phyloP scores from a whole-genome alignment of 1,140 invertebrate species.

The Aphelinus certus region DNA sequence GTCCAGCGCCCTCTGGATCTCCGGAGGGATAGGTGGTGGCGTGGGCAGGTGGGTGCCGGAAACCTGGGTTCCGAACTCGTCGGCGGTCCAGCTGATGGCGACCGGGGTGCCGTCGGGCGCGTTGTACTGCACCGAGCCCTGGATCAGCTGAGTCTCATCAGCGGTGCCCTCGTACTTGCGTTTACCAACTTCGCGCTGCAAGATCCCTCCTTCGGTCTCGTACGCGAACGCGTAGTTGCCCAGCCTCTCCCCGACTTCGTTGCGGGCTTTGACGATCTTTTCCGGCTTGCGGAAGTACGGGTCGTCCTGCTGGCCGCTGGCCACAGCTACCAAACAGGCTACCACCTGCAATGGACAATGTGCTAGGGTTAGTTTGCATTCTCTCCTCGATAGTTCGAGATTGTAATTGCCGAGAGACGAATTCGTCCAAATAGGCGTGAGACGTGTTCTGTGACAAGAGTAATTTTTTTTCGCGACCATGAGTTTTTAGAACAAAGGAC shows the following conservation, averaged over 20 bases:
- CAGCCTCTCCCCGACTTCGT: conserved; percentile 57
- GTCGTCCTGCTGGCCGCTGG: conserved; percentile 29
- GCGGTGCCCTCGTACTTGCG: conserved; percentile 63
- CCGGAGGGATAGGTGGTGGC: conserved; percentile 79
- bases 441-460: too few species aligned
- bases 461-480: too few species aligned
- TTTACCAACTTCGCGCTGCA: conserved; percentile 61
- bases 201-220: conserved; percentile 66
- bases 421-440: too few species aligned
- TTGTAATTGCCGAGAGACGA: too few species aligned
- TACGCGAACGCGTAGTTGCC: conserved; percentile 62
- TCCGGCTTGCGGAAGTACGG: conserved; percentile 60
- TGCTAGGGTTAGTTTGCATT: too few species aligned
- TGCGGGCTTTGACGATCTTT: conserved; percentile 54
- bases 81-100: conserved; percentile 64
- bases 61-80: conserved; percentile 65
- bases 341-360: conserved; percentile 41
- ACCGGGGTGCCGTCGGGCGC: conserved; percentile 67
- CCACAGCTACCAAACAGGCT: conserved; percentile 38
- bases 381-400: too few species aligned
- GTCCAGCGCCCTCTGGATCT: conserved; percentile 79
- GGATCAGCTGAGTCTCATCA: conserved; percentile 63
- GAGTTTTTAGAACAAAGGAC: too few species aligned
- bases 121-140: conserved; percentile 69
- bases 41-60: conserved; percentile 77